Conservation (phyloP, 2,888 invertebrate species). For the Pyrrhia umbra region DNA sequence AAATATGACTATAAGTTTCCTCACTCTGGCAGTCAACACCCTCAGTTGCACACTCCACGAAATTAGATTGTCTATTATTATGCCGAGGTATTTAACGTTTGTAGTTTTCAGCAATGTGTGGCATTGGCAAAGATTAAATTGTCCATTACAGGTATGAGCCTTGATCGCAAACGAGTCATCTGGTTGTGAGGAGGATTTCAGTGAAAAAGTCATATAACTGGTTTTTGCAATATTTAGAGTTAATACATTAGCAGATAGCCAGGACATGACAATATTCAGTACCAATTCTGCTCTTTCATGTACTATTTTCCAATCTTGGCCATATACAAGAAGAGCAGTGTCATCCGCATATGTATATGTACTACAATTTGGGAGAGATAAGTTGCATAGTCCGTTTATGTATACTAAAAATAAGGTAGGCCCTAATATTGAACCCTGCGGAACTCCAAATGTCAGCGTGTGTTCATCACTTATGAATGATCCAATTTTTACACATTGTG, state of each 20-base stretch:
- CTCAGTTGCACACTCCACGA: slow-evolving; percentile 1
- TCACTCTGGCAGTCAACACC: not conserved
- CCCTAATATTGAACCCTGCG: slow-evolving; percentile 9
- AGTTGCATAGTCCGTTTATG: not conserved
- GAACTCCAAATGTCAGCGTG: not conserved
- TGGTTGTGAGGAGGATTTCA: not conserved
- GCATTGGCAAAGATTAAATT: not conserved
- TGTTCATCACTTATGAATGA: not conserved
- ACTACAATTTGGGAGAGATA: not conserved
- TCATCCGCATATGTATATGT: slow-evolving; percentile 9
- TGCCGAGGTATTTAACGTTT: not conserved
- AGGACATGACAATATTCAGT: not conserved
- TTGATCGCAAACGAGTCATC: not conserved
- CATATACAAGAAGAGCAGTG: slow-evolving; percentile 5
- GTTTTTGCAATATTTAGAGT: slow-evolving; percentile 1
- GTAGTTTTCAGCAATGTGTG: not conserved
- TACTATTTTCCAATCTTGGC: not conserved
- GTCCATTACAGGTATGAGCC: not conserved
- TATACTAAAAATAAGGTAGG: slow-evolving; percentile 1
- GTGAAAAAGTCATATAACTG: not conserved
- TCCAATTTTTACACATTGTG: not conserved
- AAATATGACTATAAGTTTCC: slow-evolving; percentile 3
- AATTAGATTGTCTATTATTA: slow-evolving; percentile 1
- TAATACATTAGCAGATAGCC: not conserved
- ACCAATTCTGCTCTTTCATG: not conserved